Base-by-base conservation (phyloP, 2,113 vertebrate genomes). In the Chroicocephalus ridibundus region DNA sequence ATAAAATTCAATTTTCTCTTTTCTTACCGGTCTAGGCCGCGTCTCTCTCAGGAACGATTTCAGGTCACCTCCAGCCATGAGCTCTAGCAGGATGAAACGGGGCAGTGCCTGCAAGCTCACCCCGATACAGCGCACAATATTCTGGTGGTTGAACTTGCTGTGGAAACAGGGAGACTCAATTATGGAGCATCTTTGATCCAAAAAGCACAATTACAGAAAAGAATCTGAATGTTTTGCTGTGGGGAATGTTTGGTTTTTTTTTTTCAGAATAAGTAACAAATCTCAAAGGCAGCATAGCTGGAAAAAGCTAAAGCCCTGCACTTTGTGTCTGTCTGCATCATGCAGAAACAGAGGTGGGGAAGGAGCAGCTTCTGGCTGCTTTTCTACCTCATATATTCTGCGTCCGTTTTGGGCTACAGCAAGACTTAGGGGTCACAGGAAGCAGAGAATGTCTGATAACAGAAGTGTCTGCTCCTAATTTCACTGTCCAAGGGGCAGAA, bases 61-160 rank as follows among this genome's bases (percentile, higher is more conserved):
- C 82, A 99, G 98, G 96, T 99, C 99, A 88, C 99, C 99, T 44
- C 99, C 99, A 5, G 99, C 97, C 99, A 99, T 99, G 58, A 99
- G 98, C 95, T 99, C 99, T 88, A 99, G 98, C 91, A 99, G 98
- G 96, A 99, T 99, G 91, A 99, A 99, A 46, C 99, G 98, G 51
- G 99, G 99, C 96, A 99, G 98, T 9, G 99, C 99, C 95, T 99
- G 99, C 86, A 99, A 98, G 84, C 99, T 99, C 95, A 99, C 99
- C 12, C 99, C 99, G 0, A 99, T 98, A 13, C 99, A 99, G 31
- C 99, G 98, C 89, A 99, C 99, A 0, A 99, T 99, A 96, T 99
- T 99, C 98, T 99, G 99, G 97, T 99, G 99, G 98, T 98, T 99
- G 98, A 99, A 99, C 97, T 99, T 99, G 97, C 99, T 99, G 98